A percentile compares a stretch with the other conserved stretches of the same genome.
phyloP scores from a whole-genome alignment of 1,140 invertebrate species.

The Drosophila cardini region DNA sequence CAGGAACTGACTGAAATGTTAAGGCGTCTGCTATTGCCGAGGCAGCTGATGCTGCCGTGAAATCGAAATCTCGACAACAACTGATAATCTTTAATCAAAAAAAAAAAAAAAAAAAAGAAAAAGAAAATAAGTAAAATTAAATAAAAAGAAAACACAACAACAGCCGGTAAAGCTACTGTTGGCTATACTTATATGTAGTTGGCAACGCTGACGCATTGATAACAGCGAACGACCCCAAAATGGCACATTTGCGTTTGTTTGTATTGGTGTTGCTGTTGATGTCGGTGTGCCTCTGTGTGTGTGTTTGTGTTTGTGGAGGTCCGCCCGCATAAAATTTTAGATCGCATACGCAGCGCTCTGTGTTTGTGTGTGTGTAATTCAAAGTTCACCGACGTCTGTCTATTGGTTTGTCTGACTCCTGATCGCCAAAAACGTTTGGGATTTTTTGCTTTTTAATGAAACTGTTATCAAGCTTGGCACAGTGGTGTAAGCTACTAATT shows the following conservation, averaged over 20 bases:
- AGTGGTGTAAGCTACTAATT: not conserved
- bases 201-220: slow-evolving; percentile 53
- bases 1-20: slow-evolving; percentile 75
- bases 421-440: slow-evolving; percentile 46
- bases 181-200: slow-evolving; percentile 29
- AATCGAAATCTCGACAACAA: slow-evolving; percentile 77
- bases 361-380: slow-evolving; percentile 37
- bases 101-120: slow-evolving; percentile 16
- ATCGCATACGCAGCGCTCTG: slow-evolving; percentile 44
- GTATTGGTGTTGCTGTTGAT: not conserved
- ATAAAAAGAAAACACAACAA: too few species aligned
- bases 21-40: slow-evolving; percentile 36
- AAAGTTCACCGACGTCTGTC: slow-evolving; percentile 45
- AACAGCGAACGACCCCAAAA: slow-evolving; percentile 21
- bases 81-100: slow-evolving; percentile 68
- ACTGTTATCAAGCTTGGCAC: slow-evolving; percentile 40
- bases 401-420: slow-evolving; percentile 37
- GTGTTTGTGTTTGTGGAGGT: slow-evolving; percentile 3
- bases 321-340: slow-evolving; percentile 50
- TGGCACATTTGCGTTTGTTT: not conserved
- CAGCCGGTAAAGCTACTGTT: slow-evolving; percentile 17
- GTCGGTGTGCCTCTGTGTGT: not conserved
- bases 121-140: too few species aligned
- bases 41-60: slow-evolving; percentile 56
- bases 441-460: not conserved